phyloP scores from a whole-genome alignment of 1,140 invertebrate species.

The Drosophila athabasca region DNA sequence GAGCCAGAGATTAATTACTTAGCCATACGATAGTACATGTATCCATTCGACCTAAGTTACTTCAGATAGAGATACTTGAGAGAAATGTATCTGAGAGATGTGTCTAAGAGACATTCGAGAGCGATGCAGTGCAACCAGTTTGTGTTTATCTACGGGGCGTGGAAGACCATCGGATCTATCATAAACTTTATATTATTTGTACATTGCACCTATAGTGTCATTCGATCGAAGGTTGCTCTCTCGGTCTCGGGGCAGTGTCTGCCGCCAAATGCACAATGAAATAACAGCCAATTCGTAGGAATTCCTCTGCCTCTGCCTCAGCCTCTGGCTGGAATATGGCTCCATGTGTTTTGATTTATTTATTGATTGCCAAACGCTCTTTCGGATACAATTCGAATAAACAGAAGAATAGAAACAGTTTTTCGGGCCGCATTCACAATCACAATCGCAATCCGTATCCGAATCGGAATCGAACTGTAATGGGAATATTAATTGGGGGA shows the following conservation, averaged over 20 bases:
- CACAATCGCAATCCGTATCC: constrained; percentile 24
- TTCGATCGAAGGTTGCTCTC: constrained; percentile 39
- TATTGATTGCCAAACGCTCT: constrained; percentile 38
- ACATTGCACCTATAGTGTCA: constrained; percentile 25
- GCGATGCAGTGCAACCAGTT: constrained; percentile 22
- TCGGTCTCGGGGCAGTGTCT: too few relatives aligned
- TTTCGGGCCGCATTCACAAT: constrained; percentile 4
- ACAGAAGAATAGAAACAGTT: constrained; percentile 11
- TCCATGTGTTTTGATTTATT: constrained; percentile 41
- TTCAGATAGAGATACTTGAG: constrained; percentile 8
- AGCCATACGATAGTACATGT: constrained; percentile 41
- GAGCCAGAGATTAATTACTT: constrained; percentile 45
- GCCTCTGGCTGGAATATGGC: neutral
- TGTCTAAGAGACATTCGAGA: constrained; percentile 20
- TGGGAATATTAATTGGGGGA: constrained; percentile 47
- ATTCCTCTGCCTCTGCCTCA: constrained; percentile 19
- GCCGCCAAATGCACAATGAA: constrained; percentile 17
- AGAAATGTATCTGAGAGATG: constrained; percentile 24
- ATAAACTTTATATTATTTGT: neutral
- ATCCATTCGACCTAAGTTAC: neutral
- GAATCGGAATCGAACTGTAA: constrained; percentile 41
- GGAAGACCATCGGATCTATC: constrained; percentile 6
- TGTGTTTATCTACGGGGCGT: constrained; percentile 29
- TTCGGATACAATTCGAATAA: constrained; percentile 1
- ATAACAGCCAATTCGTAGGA: constrained; percentile 6